Evolutionary conservation across 2,113 vertebrate genomes (phyloP).

Genomic region (Datnioides undecimradiatus): DNA sequence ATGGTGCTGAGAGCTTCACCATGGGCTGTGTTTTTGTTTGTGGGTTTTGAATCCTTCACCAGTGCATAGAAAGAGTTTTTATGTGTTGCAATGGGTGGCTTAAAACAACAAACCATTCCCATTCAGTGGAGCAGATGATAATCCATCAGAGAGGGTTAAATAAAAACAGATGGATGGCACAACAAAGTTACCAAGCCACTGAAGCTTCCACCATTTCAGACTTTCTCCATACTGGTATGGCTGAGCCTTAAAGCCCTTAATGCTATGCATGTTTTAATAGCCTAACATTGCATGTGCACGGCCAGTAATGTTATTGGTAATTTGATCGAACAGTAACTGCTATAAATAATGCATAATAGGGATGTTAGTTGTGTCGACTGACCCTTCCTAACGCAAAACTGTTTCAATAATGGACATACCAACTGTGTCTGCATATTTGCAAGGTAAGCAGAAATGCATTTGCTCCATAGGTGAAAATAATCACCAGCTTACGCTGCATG

Average conservation of each 20-base stretch:
- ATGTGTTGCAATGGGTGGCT: not conserved
- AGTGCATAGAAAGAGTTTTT: not conserved
- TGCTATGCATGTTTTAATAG: slow-evolving; percentile 1
- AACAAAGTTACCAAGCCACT: not conserved
- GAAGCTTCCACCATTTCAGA: slow-evolving; percentile 1
- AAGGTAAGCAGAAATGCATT: slow-evolving; percentile 8
- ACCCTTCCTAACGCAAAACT: not conserved
- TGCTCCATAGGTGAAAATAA: slow-evolving; percentile 14
- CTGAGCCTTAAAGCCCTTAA: slow-evolving; percentile 5
- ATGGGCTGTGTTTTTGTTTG: slow-evolving; percentile 27
- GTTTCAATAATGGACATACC: not conserved
- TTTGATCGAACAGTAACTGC: slow-evolving; percentile 15
- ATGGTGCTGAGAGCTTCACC: slow-evolving; percentile 13
- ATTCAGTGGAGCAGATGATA: not conserved
- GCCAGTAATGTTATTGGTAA: not conserved
- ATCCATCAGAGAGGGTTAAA: not conserved
- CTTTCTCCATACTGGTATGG: not conserved
- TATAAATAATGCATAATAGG: slow-evolving; percentile 3
- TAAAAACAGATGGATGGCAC: not conserved
- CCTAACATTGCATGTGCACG: not conserved
- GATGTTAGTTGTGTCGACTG: not conserved
- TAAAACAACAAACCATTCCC: not conserved
- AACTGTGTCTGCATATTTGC: not conserved
- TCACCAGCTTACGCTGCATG: slow-evolving; percentile 6
- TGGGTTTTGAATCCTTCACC: slow-evolving; percentile 7